A percentile compares a stretch with the other conserved stretches of the same genome.
Conservation (phyloP, 2,113 vertebrate species). For the Ctenodactylus gundi region DNA sequence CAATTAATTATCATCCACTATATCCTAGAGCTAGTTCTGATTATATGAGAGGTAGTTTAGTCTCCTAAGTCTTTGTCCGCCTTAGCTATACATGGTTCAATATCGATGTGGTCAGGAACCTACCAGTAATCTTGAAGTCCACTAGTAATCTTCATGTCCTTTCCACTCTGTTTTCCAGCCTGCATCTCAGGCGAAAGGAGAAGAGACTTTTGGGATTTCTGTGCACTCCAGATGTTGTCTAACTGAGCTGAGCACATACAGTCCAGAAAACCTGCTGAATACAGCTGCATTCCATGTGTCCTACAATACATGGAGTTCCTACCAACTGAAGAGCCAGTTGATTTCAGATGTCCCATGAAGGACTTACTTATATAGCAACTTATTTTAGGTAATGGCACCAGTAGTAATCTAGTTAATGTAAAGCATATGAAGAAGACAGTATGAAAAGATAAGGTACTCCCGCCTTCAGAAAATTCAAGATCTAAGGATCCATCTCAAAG, state of each 20-base stretch:
- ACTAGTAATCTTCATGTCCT: no score
- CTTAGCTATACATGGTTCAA: background rate
- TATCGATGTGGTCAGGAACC: background rate
- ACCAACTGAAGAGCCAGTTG: background rate
- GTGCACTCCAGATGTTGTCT: background rate
- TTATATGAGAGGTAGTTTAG: background rate
- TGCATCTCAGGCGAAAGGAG: background rate
- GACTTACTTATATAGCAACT: background rate
- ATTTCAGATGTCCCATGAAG: background rate
- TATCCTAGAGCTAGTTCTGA: background rate
- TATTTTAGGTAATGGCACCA: background rate
- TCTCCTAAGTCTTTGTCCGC: background rate
- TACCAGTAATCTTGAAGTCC: no score
- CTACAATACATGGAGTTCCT: background rate
- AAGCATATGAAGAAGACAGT: background rate
- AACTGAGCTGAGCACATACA: background rate
- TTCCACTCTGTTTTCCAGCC: background rate
- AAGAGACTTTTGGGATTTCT: background rate
- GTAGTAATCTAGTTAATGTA: background rate
- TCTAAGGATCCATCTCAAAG: background rate
- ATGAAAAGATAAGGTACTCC: background rate
- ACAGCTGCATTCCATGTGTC: background rate
- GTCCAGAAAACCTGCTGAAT: background rate
- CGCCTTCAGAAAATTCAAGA: background rate
- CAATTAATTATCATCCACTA: background rate